Base-by-base conservation (phyloP, 2,113 vertebrate genomes). In the Otus sunia region DNA sequence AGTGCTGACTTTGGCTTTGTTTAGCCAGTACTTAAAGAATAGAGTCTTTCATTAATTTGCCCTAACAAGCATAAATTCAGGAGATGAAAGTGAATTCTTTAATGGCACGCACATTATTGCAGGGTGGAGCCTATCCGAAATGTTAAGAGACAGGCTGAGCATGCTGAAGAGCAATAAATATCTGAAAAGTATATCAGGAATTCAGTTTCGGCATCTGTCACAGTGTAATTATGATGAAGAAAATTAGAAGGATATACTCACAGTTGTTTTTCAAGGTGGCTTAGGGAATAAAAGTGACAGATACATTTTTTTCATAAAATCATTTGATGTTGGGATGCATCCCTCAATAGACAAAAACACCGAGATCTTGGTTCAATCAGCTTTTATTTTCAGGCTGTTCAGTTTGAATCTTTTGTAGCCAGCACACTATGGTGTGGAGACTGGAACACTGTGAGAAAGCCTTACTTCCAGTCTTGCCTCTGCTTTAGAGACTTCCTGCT, bases 31-130 rank as follows among this genome's bases (percentile, higher is more conserved):
- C 90, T 93, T 97, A 90, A 94, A 92, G 86, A 96, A 87, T 63
- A 81, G 69, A 77, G 87, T 73, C 90, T 97, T 97, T 97, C 96
- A 95, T 97, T 96, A 94, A 83, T 94, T 95, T 95, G 87, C 36
- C 75, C 47, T 95, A 97, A 92, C 92, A 95, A 97, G 93, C 80
- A 90, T 80, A 90, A 91, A 94, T 95, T 95, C 77, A 63, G 59
- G 62, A 97, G 93, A 98, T 98, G 97, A 98, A 98, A 98, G 97
- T 81, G 93, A 96, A 95, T 97, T 97, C 87, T 94, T 94, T 41
- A 66, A 90, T 95, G 97, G 90, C 86, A 94, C 23, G 23, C 30
- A n/a, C 32, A 49, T 90, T 93, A 96, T 77, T 92, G 63, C 47
- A 63, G 91, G 88, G 77, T 95, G 87, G 94, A 85, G 82, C 41